Base-by-base conservation (phyloP, 30 jellyfish, hydroid and myxozoan genomes). In the Morbakka virulenta region DNA sequence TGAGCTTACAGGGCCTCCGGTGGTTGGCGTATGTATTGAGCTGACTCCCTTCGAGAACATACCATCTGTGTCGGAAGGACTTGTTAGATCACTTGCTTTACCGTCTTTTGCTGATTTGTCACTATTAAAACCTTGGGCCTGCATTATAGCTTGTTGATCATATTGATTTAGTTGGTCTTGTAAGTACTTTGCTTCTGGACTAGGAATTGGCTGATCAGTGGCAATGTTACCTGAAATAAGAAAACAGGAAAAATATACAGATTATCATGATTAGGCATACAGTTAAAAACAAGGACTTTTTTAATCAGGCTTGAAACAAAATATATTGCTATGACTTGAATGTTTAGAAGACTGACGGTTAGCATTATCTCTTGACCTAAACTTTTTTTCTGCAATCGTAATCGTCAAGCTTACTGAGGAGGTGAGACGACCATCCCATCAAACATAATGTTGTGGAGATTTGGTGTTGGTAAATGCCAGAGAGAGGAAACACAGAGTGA, bases 181-280 rank as follows among this genome's bases (percentile, higher is more conserved):
- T 14, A 86, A 51, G 47, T 81, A 26, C 25, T 86, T 86, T 11
- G 96, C 34, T 70, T 86, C 96, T 17, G 83, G 35, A 20, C 76
- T 80, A 12, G 95, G 95, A 29, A 84, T 33, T 1, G 98, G 98
- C 36, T 92, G 96, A 30, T 92, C 98, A 3, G 88, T 82, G 26
- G 98, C 98, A 17, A 83, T 83, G 25, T 88, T 93, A 11, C 90
- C 98, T 84, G 47, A 65, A 48, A 49, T n/a, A n/a, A 28, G 24
- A 30, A 67, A 31, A 69, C 20, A 53, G 17, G 2, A 17, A 35
- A 71, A 35, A 6, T n/a, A 21, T 24, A 36, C 14, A 65, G 4
- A 4, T 65, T 28, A 22, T 6, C 12, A 9, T 6, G 24, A 22
- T 57, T 6, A 6, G 13, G 28, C 71, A 13, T 23, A 9, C 4